Base-by-base conservation (phyloP, 2,888 invertebrate species). In the Drosophila kokeensis region DNA sequence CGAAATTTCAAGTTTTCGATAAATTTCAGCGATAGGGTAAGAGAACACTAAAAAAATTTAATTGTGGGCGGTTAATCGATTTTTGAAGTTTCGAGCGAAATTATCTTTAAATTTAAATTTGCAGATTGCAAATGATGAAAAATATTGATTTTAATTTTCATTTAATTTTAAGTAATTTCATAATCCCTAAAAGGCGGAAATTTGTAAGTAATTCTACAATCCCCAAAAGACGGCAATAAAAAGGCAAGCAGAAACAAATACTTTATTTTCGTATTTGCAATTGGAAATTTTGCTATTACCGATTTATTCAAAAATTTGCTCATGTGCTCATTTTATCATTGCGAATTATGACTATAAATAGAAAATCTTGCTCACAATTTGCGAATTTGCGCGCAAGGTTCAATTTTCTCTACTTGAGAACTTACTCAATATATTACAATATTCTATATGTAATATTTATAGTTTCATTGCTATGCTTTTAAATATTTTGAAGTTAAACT, bases 171-270 rank as follows among this genome's bases (percentile, higher is more conserved):
- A 30, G 5, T 2, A 32, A 15, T 15, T 21, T 15, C 3, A 10
- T 3, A 50, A 24, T 15, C 13, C 50, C 50, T 21, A 1, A 64
- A 63, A 64, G 40, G 6, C 50, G 64, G 40, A 32, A 64, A 64
- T 27, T 7, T 21, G 3, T 21, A 13, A 7, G 7, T 45, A 21
- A 13, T 21, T 45, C 21, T 7, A 7, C 21, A 45, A 45, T 45
- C 45, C 45, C 45, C 2, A 45, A 45, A 45, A 24, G 45, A 24
- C 8, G 7, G 45, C 45, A 24, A 45, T 24, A 2, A 15, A 24
- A 45, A 24, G 1, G 0, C 7, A 8, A 48, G 29, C n/a, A 48
- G 4, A 29, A 13, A 32, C 4, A 32, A 49, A 40, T 59, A 40
- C 15, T 45, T 54, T 11, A 21, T 52, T 4, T 10, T 11, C 27